phyloP scores from a whole-genome alignment of 2,113 vertebrate genomes.

The Petroica traversi region DNA sequence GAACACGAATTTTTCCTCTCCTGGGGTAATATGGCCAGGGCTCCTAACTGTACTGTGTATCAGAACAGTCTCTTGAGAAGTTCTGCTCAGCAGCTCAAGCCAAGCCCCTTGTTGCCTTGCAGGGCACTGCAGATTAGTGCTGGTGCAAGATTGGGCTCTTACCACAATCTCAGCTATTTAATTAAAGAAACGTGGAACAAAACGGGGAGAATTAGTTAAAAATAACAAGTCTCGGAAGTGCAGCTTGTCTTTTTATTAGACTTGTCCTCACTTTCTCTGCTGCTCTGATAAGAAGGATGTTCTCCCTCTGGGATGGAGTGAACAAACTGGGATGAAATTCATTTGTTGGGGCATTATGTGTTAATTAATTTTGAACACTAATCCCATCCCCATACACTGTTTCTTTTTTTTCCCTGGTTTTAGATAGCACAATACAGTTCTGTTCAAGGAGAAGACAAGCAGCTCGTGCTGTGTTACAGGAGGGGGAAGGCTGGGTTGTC shows the following conservation, averaged over 20 bases:
- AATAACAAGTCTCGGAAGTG: not conserved
- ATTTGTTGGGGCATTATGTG: slow-evolving; percentile 31
- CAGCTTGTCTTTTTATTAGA: not conserved
- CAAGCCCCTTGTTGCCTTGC: not conserved
- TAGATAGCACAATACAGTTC: not conserved
- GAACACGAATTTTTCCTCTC: not conserved
- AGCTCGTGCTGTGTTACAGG: not conserved
- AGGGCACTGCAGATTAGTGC: not conserved
- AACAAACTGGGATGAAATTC: slow-evolving; percentile 17
- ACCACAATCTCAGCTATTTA: not conserved
- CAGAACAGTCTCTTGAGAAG: not conserved
- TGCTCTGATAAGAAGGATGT: slow-evolving; percentile 25
- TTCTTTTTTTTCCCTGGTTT: not conserved
- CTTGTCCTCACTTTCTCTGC: not conserved
- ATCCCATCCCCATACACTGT: not conserved
- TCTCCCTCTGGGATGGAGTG: not conserved
- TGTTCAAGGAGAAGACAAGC: not conserved
- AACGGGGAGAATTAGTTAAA: slow-evolving; percentile 24
- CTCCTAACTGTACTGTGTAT: not conserved
- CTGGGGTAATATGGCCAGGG: not conserved
- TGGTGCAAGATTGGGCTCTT: not conserved
- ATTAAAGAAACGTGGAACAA: not conserved
- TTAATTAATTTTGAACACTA: slow-evolving; percentile 57
- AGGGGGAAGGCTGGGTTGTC: not conserved
- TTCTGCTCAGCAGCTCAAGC: not conserved